Percentiles rank a stretch among this genome's conserved stretches.
Conservation (phyloP, 2,113 vertebrate species). For the Athene cunicularia region DNA sequence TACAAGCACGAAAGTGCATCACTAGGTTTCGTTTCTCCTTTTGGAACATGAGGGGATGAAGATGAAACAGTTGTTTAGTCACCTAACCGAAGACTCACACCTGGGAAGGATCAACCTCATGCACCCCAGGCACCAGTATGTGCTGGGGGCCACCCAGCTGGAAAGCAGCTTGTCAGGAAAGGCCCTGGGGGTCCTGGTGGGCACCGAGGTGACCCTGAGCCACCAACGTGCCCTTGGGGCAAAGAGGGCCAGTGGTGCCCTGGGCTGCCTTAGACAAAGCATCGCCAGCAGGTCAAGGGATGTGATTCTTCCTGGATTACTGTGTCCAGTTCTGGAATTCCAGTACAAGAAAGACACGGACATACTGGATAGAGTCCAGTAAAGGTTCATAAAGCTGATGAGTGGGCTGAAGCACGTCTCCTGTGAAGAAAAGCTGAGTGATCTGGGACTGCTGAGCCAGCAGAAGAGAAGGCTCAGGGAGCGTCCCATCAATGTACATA, state of each 20-base stretch:
- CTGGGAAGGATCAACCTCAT: fast-evolving
- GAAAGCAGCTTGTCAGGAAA: background rate
- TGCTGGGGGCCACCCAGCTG: background rate
- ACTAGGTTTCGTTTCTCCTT: background rate
- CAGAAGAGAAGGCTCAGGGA: background rate
- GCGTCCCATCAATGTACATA: no score
- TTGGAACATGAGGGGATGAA: background rate
- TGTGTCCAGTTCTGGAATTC: background rate
- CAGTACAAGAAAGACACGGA: background rate
- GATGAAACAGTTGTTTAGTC: background rate
- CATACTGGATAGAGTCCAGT: background rate
- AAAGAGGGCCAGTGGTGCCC: background rate
- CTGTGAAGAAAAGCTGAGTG: background rate
- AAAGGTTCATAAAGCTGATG: background rate
- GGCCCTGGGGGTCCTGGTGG: background rate
- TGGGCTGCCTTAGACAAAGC: background rate
- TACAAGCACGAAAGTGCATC: background rate
- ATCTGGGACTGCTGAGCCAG: background rate
- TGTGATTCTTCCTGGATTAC: background rate
- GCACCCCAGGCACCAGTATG: background rate
- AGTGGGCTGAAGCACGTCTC: background rate
- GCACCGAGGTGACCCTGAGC: background rate
- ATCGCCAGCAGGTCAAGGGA: background rate
- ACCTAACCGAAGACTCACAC: background rate
- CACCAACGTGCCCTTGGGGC: no score